Percentiles rank a stretch among this genome's conserved stretches.
These are phyloP conservation scores for Toxotes chatareus DNA, from an alignment of 2,113 vertebrate genomes.

Conservation along the genomic window DNA sequence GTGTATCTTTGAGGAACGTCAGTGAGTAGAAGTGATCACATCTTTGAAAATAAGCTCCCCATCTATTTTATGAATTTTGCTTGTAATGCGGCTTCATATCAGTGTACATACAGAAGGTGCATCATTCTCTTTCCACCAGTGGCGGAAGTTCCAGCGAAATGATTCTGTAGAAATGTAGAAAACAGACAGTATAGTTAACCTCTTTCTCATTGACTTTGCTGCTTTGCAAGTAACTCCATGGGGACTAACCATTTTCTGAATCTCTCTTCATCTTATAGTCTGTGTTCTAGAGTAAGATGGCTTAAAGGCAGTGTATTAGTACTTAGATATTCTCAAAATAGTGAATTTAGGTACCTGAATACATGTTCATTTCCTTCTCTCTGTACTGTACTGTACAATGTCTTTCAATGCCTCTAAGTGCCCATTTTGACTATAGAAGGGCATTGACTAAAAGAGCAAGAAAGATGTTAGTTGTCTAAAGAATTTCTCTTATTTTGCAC, in stretches of 20 bases:
- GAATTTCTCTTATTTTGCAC: constrained; percentile 75
- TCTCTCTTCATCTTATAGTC: constrained; percentile 67
- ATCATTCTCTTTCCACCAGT: constrained; percentile 20
- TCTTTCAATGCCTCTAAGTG: constrained; percentile 82
- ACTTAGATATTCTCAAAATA: constrained; percentile 75
- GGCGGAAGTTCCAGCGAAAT: constrained; percentile 7
- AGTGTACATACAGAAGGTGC: constrained; percentile 28
- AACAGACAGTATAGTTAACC: constrained; percentile 31
- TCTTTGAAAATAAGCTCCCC: constrained; percentile 17
- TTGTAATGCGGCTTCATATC: constrained; percentile 20
- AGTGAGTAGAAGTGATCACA: constrained; percentile 2
- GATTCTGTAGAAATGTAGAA: constrained; percentile 24
- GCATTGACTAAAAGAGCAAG: constrained; percentile 62
- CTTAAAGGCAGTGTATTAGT: constrained; percentile 67
- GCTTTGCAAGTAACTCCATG: constrained; percentile 57
- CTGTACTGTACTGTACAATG: constrained; percentile 69
- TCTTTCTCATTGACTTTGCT: constrained; percentile 48
- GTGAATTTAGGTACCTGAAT: constrained; percentile 79
- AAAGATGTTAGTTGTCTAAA: constrained; percentile 49
- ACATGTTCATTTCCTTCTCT: constrained; percentile 61
- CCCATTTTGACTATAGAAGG: constrained; percentile 64
- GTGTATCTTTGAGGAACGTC: constrained; percentile 12
- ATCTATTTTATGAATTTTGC: constrained; percentile 22
- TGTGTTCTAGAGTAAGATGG: constrained; percentile 73
- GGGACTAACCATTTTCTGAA: constrained; percentile 59